Conservation (phyloP, 1,140 invertebrate species). For the Vollenhovia emeryi region DNA sequence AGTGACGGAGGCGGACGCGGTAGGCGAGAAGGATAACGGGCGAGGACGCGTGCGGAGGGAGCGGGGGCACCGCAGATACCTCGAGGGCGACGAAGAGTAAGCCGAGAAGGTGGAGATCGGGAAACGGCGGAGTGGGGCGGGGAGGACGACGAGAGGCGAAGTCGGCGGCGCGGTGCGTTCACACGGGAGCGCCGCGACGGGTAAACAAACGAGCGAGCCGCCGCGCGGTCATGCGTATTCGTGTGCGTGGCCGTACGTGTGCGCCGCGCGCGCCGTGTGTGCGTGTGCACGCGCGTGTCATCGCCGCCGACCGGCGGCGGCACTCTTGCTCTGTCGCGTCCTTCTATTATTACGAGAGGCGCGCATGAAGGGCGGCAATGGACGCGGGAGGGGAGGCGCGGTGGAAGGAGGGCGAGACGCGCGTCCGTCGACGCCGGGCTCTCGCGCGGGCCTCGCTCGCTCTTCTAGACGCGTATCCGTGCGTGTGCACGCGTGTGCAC, state of each 20-base stretch:
- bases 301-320: constrained; percentile 29
- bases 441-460: not conserved
- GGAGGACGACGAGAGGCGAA: constrained; percentile 12
- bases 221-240: constrained; percentile 20
- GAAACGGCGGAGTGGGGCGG: not conserved
- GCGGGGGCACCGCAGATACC: constrained; percentile 1
- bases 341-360: constrained; percentile 64
- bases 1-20: constrained; percentile 62
- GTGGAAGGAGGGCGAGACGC: not conserved
- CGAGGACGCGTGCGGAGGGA: constrained; percentile 42
- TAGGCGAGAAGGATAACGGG: constrained; percentile 62
- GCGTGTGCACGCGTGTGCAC: not conserved
- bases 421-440: constrained; percentile 26
- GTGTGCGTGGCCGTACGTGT: not conserved
- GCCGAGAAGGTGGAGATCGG: not conserved
- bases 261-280: not conserved
- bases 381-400: not conserved
- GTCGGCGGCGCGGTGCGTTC: constrained; percentile 48
- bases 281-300: constrained; percentile 43
- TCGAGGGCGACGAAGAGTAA: constrained; percentile 60
- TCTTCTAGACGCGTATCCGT: not conserved
- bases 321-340: constrained; percentile 42
- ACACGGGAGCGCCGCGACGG: constrained; percentile 61
- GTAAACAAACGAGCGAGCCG: constrained; percentile 65
- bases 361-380: not conserved